These are phyloP conservation scores for Silurus asotus DNA, from an alignment of 2,113 vertebrate species.

Conservation along the genomic window DNA sequence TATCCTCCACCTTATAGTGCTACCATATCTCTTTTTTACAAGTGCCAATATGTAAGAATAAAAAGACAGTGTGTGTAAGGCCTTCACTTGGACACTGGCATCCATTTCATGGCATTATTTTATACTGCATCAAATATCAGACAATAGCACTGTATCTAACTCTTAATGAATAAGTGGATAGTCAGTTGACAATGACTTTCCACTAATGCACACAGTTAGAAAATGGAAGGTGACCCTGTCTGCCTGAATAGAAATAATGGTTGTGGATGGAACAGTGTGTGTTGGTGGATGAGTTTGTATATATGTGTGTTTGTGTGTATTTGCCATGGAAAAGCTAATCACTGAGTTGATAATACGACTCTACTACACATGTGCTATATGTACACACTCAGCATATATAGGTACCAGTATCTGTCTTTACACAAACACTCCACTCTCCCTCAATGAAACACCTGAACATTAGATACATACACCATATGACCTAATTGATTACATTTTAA, in stretches of 20 bases:
- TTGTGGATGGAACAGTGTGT: not conserved
- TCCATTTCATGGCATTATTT: not conserved
- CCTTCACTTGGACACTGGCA: not conserved
- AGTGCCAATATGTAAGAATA: not conserved
- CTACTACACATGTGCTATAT: slow-evolving; percentile 24
- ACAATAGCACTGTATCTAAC: not conserved
- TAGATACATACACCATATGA: not conserved
- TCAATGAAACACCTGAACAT: not conserved
- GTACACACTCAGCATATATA: slow-evolving; percentile 9
- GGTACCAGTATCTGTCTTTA: slow-evolving; percentile 13
- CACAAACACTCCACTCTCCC: slow-evolving; percentile 8
- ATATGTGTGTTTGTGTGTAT: slow-evolving; percentile 28
- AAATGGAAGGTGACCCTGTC: slow-evolving; percentile 4
- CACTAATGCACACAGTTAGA: not conserved
- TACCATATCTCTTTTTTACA: not conserved
- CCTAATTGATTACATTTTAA: not conserved
- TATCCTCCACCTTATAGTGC: not conserved
- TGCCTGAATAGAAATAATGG: slow-evolving; percentile 2
- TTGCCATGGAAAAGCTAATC: not conserved
- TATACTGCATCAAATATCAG: not conserved
- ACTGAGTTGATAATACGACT: not conserved
- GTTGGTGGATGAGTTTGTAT: slow-evolving; percentile 1
- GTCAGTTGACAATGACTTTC: not conserved
- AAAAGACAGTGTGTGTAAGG: not conserved
- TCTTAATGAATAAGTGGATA: not conserved